Evolutionary conservation across 2,888 invertebrate species (phyloP), one percentile per base, ranked within the genome.

Genomic region (Autographa pulchrina): DNA sequence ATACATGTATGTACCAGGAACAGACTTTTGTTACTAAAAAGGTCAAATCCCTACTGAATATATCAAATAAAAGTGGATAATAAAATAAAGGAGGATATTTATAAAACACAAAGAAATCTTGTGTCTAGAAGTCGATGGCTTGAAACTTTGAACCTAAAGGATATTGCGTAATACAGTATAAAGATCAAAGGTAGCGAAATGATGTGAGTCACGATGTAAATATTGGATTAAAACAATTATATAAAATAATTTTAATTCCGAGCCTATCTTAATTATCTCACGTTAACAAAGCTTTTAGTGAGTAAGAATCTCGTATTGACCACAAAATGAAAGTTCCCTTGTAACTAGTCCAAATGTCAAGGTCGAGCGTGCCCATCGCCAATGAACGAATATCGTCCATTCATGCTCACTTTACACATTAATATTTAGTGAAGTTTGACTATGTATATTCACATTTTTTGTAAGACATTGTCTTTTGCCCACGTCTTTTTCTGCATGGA

Each of bases 261-360:
- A 38, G 11, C 11, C 48, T 5, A 62, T 25, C 16, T 64, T 32
- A 52, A 61, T 61, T 16, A 20, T n/a, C 59, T 32, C 31, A 13
- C 18, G 18, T 5, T 43, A 59, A 68, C 79, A 69, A 76, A 65
- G 75, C 20, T 32, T 68, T 59, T 14, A 31, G 13, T 41, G 32
- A 62, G 74, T 74, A 65, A 58, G 54, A 58, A 35, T 3, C 9
- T 58, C 48, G 65, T 74, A 63, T 69, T 31, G 20, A 60, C 35
- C 38, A 65, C 65, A 56, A 74, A 77, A 56, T 77, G 79, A 79
- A 79, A 77, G 75, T 79, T 63, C 65, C 60, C 60, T 79, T 70
- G 69, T 32, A 8, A 43, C 1, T 11, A 60, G 2, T 16, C 13
- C 9, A 32, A 74, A 79, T 74, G 70, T 69, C 75, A 77, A 70